A percentile compares a stretch with the other conserved stretches of the same genome.
Conservation (phyloP, 2,113 vertebrate genomes). For the Gnathonemus echidnorhynchus region DNA sequence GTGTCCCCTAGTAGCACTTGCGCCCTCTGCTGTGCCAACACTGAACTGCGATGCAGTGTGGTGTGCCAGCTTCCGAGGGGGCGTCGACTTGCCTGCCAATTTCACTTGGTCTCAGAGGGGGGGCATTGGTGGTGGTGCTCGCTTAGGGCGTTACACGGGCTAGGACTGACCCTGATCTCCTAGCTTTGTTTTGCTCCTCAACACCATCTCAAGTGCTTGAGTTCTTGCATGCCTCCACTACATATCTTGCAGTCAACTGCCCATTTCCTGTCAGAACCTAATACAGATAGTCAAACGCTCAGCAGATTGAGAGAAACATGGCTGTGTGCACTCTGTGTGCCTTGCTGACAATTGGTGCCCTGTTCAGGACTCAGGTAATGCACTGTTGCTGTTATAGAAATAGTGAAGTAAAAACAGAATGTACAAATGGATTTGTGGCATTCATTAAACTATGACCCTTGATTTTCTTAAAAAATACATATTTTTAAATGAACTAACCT, state of each 20-base stretch:
- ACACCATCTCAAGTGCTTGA: background rate
- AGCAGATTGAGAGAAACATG: background rate
- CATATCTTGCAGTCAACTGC: background rate
- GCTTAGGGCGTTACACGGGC: background rate
- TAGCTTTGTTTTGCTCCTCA: background rate
- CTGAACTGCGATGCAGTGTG: background rate
- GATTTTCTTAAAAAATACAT: background rate
- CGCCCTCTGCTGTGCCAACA: too few species aligned
- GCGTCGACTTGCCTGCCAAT: background rate
- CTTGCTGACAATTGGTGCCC: background rate
- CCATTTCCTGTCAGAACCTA: background rate
- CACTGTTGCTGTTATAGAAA: background rate
- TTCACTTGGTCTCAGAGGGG: background rate
- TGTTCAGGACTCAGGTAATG: background rate
- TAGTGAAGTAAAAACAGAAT: background rate
- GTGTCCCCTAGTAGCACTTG: background rate
- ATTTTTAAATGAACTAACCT: background rate
- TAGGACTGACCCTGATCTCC: background rate
- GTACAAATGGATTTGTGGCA: background rate
- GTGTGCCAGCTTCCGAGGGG: background rate
- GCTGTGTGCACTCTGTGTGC: background rate
- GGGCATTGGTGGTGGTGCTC: background rate
- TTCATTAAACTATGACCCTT: background rate
- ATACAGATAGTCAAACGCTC: background rate
- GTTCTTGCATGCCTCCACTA: background rate